Conservation (phyloP, 92 coral and sea anemone species). For the Porites rus region DNA sequence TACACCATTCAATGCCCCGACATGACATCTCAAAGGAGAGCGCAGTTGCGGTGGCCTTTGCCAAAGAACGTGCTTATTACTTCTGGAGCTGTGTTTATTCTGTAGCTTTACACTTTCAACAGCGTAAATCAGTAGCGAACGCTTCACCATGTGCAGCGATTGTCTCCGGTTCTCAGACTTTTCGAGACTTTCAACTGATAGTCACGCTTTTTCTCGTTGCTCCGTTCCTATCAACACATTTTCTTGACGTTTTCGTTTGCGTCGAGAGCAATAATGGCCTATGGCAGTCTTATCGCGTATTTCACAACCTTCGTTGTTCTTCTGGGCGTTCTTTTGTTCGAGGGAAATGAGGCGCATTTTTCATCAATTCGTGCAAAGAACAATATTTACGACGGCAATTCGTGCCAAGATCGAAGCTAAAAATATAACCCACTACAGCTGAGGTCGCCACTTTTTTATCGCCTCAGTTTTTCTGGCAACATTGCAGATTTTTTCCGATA, state of each 20-base stretch:
- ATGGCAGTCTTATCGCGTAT: background rate
- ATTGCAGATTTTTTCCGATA: conserved; percentile 32
- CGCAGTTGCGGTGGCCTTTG: conserved; percentile 90
- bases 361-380: conserved; percentile 6
- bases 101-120: conserved; percentile 63
- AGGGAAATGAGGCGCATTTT: conserved; percentile 12
- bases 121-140: conserved; percentile 32
- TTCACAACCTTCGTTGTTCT: background rate
- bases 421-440: conserved; percentile 32
- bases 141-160: conserved; percentile 25
- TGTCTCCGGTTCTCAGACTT: conserved; percentile 13
- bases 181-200: background rate
- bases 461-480: conserved; percentile 41
- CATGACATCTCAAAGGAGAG: conserved; percentile 93
- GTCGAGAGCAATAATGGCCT: background rate
- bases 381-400: background rate
- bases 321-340: conserved; percentile 9
- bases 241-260: background rate
- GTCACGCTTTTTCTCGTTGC: background rate
- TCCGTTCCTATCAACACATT: conserved; percentile 7
- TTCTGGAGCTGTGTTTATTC: conserved; percentile 74
- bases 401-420: conserved; percentile 12
- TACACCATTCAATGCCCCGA: conserved; percentile 78
- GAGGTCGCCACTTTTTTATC: conserved; percentile 26
- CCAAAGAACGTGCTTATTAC: conserved; percentile 68